Base-by-base conservation (phyloP, 2,888 invertebrate species). In the Augochlorella aurata region DNA sequence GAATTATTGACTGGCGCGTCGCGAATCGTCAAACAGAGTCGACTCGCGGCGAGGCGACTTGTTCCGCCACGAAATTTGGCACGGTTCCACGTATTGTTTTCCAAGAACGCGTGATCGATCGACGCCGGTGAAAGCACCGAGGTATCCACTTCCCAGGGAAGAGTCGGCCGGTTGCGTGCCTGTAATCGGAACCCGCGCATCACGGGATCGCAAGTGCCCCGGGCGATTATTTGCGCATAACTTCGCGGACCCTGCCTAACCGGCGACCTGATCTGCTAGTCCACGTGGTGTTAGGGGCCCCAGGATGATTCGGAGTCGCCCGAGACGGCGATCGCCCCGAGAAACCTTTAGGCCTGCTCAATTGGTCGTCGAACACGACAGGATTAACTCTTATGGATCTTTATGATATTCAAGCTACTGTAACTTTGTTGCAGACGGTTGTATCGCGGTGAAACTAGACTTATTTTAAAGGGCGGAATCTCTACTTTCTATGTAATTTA, bases 171-270 rank as follows among this genome's bases (percentile, higher is more conserved):
- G 88, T 91, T 89, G 92, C 92, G 91, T 92, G 92, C 86, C 85
- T 87, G 89, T 90, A 91, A 92, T 91, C 91, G 89, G 87, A 83
- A 77, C 67, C 83, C 85, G 90, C 85, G 87, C 89, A 90, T 81
- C 76, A 72, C 71, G 72, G 72, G 75, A 80, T 90, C 86, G 77
- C 79, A 79, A 83, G 81, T 78, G 87, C 90, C 88, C 45, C 67
- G 74, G 85, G 89, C 90, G 85, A 76, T 88, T 85, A 83, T 88
- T 89, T 79, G 86, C 84, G 89, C 88, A 90, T 89, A 89, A 89
- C 87, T 86, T 81, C 52, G 84, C 84, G 79, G 81, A 77, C 82
- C 68, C 72, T 76, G 76, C 75, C 85, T 83, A 79, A 75, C 52
- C 66, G 63, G 73, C 65, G 65, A 58, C 50, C 74, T 66, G 67